A percentile compares a stretch with the other conserved stretches of the same genome.
These are phyloP conservation scores for Melierax canorus DNA, from an alignment of 2,113 vertebrate genomes.

Conservation along the genomic window DNA sequence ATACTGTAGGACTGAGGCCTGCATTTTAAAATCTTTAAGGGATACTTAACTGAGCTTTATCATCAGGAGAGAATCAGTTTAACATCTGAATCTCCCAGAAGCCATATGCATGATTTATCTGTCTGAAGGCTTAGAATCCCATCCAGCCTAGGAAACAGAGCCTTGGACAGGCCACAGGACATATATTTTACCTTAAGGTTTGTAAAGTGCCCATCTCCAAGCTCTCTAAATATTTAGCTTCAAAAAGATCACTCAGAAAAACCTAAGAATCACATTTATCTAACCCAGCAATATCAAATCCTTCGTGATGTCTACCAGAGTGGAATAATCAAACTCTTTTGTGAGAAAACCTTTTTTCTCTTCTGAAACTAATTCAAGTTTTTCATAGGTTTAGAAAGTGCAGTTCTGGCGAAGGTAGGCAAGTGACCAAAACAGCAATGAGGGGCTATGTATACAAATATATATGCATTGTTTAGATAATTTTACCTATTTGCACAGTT, in stretches of 20 bases:
- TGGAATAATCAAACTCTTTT: background rate
- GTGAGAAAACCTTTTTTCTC: background rate
- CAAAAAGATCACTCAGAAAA: background rate
- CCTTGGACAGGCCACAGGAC: background rate
- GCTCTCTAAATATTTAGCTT: background rate
- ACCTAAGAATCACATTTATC: background rate
- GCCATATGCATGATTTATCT: background rate
- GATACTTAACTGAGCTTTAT: background rate
- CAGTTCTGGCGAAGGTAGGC: background rate
- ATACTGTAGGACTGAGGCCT: background rate
- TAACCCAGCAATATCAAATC: background rate
- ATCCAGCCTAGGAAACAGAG: background rate
- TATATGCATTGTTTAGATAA: background rate
- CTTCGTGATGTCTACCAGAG: background rate
- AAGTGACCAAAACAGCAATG: background rate
- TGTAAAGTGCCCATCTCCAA: background rate
- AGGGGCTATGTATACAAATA: background rate
- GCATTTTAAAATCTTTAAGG: background rate
- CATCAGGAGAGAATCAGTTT: background rate
- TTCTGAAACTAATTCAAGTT: background rate
- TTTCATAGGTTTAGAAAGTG: background rate
- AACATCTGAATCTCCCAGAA: background rate
- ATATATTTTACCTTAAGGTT: background rate
- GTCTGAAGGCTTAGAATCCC: background rate
- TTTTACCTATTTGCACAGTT: background rate